Percentiles rank a stretch among this genome's conserved stretches.
Evolutionary conservation across 2,888 invertebrate species (phyloP).

Genomic region (Pterobdella sp.): DNA sequence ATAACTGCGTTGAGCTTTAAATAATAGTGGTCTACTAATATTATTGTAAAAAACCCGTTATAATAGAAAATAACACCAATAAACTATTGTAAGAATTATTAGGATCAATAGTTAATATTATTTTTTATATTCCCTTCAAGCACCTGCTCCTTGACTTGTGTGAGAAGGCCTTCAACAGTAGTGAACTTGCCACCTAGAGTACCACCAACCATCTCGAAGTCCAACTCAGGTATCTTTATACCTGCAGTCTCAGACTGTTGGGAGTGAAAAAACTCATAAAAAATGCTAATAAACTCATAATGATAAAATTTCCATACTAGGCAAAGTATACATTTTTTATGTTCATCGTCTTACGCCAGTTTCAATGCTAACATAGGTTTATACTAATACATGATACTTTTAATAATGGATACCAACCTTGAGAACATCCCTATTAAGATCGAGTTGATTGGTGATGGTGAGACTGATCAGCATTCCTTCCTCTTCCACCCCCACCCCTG

Average conservation of each 20-base stretch:
- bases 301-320: background rate
- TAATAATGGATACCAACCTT: conserved; percentile 64
- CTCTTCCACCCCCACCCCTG: conserved; percentile 77
- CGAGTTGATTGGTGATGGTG: conserved; percentile 62
- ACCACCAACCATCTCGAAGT: conserved; percentile 69
- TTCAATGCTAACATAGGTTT: no score
- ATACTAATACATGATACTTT: no score
- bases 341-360: no score
- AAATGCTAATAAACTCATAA: background rate
- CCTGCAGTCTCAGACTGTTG: conserved; percentile 69
- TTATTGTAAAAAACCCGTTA: background rate
- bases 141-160: conserved; percentile 63
- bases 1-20: background rate
- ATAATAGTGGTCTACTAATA: background rate
- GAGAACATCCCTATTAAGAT: conserved; percentile 83
- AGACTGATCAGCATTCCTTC: conserved; percentile 72
- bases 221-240: conserved; percentile 75
- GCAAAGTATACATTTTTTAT: no score
- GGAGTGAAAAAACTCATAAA: background rate
- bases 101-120: no score
- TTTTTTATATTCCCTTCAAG: conserved; percentile 11
- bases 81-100: no score
- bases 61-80: background rate
- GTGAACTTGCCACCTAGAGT: conserved; percentile 86
- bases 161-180: conserved; percentile 81